Evolutionary conservation across 2,797 vertebrate species (phyloP), one percentile per base, ranked within the genome.

Genomic region (Trematomus bernacchii): DNA sequence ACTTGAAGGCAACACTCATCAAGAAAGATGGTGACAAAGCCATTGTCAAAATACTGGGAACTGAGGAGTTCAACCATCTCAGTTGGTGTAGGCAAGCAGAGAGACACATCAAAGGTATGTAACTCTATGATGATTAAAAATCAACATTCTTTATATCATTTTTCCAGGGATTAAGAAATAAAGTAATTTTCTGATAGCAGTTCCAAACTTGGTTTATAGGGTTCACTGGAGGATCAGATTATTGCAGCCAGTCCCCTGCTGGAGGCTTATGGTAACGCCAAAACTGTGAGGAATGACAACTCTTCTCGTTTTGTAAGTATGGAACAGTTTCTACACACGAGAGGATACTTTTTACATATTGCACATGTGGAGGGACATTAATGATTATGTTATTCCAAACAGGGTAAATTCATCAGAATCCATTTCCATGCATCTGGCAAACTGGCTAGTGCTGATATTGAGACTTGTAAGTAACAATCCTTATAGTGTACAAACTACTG

Each of bases 261-360:
- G 90, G 96, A 97, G 87, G 96, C 96, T 59, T 97, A 96, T 53
- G 96, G 96, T 86, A 97, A 97, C 0, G 96, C 96, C 90, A 97
- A 97, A 92, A 97, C 96, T 0, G 94, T 97, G 89, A 97, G 96
- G 87, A 97, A 97, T 6, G 97, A 97, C 94, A 97, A 97, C 92
- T 97, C 97, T n/a, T 97, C 97, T 13, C 96, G 96, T 71, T 97
- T 97, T 59, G 97, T 95, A 85, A 93, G 93, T 95, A 74, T 71
- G 19, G 16, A 48, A 21, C 21, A 0, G 62, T 61, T 58, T 64
- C 44, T 51, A 50, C 9, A 16, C 9, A 15, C 51, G 1, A 42
- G 1, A 27, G 42, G 16, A 8, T n/a, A 52, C 4, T n/a, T 23
- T n/a, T 23, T 8, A 13, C 1, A 37, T 21, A 21, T 27, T 33